Evolutionary conservation across 2,888 invertebrate genomes (phyloP).

Genomic region (Desoria tigrina): DNA sequence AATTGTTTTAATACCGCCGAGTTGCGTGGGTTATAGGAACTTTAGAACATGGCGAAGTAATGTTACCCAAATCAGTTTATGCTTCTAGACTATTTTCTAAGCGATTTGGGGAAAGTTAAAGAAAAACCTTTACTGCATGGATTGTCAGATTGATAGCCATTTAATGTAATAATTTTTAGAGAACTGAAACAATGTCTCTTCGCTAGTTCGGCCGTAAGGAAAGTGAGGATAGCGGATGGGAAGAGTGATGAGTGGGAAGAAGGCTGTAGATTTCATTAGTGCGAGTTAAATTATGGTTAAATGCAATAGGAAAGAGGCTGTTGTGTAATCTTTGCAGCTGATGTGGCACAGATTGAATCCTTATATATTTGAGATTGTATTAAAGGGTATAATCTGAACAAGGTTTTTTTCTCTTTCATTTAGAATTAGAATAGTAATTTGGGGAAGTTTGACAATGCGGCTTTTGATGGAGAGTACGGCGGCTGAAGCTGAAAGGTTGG

Average conservation of each 20-base stretch:
- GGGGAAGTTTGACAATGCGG: slow-evolving; percentile 25
- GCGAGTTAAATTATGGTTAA: slow-evolving; percentile 9
- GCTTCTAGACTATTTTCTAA: no score
- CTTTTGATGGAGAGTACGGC: slow-evolving; percentile 23
- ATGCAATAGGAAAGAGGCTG: slow-evolving; percentile 13
- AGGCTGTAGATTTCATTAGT: slow-evolving; percentile 6
- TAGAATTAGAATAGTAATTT: slow-evolving; percentile 26
- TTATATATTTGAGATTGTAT: neutral
- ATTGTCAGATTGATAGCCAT: no score
- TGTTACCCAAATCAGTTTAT: no score
- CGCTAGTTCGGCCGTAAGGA: no score
- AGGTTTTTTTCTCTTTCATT: slow-evolving; percentile 16
- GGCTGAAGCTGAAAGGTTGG: slow-evolving; percentile 24
- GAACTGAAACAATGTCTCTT: no score
- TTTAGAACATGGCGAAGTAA: no score
- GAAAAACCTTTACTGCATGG: no score
- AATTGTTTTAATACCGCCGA: no score
- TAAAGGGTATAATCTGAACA: neutral
- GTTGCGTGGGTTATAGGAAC: no score
- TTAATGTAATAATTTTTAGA: no score
- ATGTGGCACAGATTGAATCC: slow-evolving; percentile 18
- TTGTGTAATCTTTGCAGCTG: slow-evolving; percentile 16
- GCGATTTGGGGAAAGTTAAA: no score
- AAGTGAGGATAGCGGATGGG: no score
- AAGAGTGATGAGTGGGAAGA: neutral